Evolutionary conservation across 2,797 vertebrate genomes (phyloP).

Genomic region (Molossus molossus): DNA sequence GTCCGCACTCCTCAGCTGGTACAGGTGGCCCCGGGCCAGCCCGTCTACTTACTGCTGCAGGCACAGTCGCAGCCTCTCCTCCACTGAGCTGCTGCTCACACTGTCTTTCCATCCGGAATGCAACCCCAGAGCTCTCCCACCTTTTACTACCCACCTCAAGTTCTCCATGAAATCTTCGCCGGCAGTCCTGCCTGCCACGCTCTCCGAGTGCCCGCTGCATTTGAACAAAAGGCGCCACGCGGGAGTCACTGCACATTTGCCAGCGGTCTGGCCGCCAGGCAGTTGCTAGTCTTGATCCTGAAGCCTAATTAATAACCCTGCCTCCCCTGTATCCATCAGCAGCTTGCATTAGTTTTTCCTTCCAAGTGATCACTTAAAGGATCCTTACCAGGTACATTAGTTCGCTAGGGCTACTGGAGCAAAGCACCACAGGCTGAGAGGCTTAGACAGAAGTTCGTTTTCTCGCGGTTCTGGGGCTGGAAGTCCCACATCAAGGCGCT

Average conservation of each 20-base stretch:
- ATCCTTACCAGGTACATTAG: not conserved
- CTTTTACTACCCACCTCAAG: rapidly evolving
- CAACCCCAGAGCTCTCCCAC: not conserved
- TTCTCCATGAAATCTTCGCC: not conserved
- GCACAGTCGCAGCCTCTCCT: rapidly evolving
- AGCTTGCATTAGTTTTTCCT: not conserved
- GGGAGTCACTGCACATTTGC: not conserved
- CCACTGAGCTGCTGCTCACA: not conserved
- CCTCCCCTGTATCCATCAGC: not conserved
- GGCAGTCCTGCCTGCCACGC: not conserved
- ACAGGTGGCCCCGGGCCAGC: not conserved
- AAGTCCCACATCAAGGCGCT: not conserved
- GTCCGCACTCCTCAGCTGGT: not conserved
- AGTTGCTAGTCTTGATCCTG: not conserved
- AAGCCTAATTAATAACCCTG: not conserved
- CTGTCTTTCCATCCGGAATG: not conserved
- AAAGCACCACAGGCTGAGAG: not conserved
- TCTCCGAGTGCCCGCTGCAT: not conserved
- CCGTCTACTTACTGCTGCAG: not conserved
- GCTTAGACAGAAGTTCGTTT: not conserved
- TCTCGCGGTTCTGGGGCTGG: not conserved
- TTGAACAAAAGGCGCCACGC: not conserved
- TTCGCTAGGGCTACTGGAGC: too few species aligned
- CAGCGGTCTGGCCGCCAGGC: not conserved
- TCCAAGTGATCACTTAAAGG: not conserved